Conservation (phyloP, 1,140 invertebrate genomes). For the Sminthurinus signatus region DNA sequence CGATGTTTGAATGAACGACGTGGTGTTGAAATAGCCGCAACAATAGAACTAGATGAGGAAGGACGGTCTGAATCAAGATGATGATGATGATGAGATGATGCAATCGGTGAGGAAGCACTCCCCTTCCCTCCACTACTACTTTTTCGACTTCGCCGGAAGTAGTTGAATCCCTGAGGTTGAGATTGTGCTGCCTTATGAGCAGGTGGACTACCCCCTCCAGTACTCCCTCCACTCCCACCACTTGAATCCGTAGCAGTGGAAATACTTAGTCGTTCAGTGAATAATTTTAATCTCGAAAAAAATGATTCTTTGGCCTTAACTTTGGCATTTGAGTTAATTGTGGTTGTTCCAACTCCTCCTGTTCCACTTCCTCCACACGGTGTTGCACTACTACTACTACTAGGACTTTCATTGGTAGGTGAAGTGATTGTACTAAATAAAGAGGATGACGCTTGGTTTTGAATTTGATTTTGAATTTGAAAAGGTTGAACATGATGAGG, state of each 20-base stretch:
- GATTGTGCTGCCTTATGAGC: constrained; percentile 3
- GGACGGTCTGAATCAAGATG: neutral
- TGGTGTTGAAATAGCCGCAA: neutral
- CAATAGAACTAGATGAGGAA: neutral
- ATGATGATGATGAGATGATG: too few species aligned
- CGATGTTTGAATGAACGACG: constrained; percentile 14
- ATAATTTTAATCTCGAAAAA: constrained; percentile 33
- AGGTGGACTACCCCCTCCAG: constrained; percentile 18
- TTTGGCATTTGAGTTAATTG: constrained; percentile 17
- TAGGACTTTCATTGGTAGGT: too few species aligned
- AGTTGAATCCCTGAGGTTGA: constrained; percentile 27
- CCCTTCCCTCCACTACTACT: constrained; percentile 4
- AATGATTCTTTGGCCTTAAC: constrained; percentile 39
- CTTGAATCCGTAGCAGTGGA: constrained; percentile 23
- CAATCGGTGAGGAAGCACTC: neutral
- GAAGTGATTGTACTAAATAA: too few species aligned
- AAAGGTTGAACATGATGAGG: too few species aligned
- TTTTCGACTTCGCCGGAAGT: constrained; percentile 23
- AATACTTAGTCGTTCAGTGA: constrained; percentile 33
- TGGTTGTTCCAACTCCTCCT: too few species aligned
- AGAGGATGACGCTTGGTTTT: too few species aligned
- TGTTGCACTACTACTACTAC: too few species aligned
- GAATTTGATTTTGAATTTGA: too few species aligned
- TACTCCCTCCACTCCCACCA: constrained; percentile 18
- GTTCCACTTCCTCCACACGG: too few species aligned